Base-by-base conservation (phyloP, 2,888 invertebrate species). In the Flexamia atlantica region DNA sequence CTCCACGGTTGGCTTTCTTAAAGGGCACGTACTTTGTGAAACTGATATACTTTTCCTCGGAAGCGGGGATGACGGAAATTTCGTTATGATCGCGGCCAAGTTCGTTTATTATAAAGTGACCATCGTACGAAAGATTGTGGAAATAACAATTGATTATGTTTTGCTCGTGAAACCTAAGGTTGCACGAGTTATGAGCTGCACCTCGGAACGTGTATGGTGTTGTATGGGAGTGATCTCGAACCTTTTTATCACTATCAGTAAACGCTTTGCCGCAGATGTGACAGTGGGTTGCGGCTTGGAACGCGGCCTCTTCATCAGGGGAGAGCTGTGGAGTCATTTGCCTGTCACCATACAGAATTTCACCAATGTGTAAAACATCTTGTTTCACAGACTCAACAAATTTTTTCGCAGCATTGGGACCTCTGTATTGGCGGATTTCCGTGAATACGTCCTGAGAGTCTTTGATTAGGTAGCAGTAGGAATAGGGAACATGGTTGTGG, bases 11-110 rank as follows among this genome's bases (percentile, higher is more conserved):
- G 70, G 70, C 70, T 28, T 32, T 30, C 12, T 28, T 17, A 32
- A 70, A 70, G 30, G 70, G 70, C 3, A 70, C 10, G 70, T 28
- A 20, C 30, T 72, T 72, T 32, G 20, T 17, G 72, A 42, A 72
- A n/a, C 20, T 25, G 3, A 72, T 72, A 20, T 72, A 72, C 20
- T 72, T 72, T 17, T 72, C 72, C 79, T 88, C 89, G 82, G 88
- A 89, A 25, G 87, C 53, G 0, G 89, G 87, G 30, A 89, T 85
- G 7, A 89, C 80, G 28, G 85, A 72, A 7, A 89, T 81, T 20
- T 85, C 17, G n/a, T 87, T 84, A 5, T 87, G 85, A 81, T 82
- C 81, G 80, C 86, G 86, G 7, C 4, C 53, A 53, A 53, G 53
- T 53, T 53, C 53, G 3, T 2, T 20, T 23, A 53, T 23, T 7